Conservation (phyloP, 30 jellyfish, hydroid and myxozoan species). For the Chrysaora quinquecirrha region DNA sequence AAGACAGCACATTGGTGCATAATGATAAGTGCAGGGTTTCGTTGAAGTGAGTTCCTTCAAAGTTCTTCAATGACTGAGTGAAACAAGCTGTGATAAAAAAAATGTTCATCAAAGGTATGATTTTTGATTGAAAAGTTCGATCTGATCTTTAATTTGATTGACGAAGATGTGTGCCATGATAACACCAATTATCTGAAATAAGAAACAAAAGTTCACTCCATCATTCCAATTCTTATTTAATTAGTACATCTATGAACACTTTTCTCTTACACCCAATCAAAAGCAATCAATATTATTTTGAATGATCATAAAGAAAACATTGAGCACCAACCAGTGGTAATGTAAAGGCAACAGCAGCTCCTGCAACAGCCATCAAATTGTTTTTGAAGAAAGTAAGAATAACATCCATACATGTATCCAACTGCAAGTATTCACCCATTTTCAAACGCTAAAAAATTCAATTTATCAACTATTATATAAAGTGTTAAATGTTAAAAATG, state of each 20-base stretch:
- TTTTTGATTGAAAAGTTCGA: slow-evolving; percentile 19
- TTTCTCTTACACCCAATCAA: no score
- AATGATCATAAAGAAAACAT: not conserved
- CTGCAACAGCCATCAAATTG: slow-evolving; percentile 82
- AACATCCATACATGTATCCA: slow-evolving; percentile 81
- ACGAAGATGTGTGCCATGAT: slow-evolving; percentile 50
- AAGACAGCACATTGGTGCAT: no score
- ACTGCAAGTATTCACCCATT: slow-evolving; percentile 57
- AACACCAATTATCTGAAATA: slow-evolving; percentile 51
- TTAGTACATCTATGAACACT: no score
- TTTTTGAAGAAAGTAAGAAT: slow-evolving; percentile 70
- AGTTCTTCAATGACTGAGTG: no score
- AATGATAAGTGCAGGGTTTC: no score
- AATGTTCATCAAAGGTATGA: slow-evolving; percentile 33
- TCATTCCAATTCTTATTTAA: not conserved
- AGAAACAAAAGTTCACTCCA: not conserved
- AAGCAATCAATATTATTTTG: not conserved
- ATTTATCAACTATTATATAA: no score
- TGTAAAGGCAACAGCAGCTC: slow-evolving; percentile 88
- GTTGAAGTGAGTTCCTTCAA: no score
- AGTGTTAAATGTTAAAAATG: no score
- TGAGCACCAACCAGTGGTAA: slow-evolving; percentile 74
- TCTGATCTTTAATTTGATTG: slow-evolving; percentile 60
- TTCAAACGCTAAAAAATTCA: slow-evolving; percentile 59
- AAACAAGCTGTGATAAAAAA: no score